phyloP scores from a whole-genome alignment of 2,797 vertebrate species.

The Synaphobranchus kaupii region DNA sequence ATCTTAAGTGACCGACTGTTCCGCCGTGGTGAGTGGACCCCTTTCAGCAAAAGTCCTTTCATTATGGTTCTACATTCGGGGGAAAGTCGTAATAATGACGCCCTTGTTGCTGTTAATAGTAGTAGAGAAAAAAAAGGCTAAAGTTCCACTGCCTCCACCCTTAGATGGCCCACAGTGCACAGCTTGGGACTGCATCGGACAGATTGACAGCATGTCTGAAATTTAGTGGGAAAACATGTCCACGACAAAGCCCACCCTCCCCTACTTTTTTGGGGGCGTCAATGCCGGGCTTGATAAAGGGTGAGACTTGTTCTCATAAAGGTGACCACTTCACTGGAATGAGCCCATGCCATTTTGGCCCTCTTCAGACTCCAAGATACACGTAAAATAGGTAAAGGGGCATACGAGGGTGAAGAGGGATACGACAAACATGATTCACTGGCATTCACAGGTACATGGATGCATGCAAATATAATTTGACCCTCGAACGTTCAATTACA shows the following conservation, averaged over 20 bases:
- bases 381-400: no score
- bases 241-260: neutral
- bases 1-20: neutral
- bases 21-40: neutral
- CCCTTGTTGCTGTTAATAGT: neutral
- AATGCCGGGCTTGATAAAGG: neutral
- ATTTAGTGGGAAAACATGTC: neutral
- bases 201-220: slow-evolving; percentile 10
- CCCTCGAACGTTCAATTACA: no score
- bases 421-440: no score
- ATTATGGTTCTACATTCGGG: neutral
- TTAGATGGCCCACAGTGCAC: neutral
- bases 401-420: no score
- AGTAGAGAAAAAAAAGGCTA: neutral
- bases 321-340: neutral
- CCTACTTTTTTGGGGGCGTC: neutral
- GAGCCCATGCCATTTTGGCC: no score
- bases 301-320: neutral
- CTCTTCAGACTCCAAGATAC: neutral
- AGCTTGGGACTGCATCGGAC: neutral
- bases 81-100: neutral
- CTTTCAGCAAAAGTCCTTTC: neutral
- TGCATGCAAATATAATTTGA: no score
- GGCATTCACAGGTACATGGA: no score
- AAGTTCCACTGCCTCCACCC: slow-evolving; percentile 3